Conservation (phyloP, 1,140 invertebrate species). For the Oedothorax gibbosus region DNA sequence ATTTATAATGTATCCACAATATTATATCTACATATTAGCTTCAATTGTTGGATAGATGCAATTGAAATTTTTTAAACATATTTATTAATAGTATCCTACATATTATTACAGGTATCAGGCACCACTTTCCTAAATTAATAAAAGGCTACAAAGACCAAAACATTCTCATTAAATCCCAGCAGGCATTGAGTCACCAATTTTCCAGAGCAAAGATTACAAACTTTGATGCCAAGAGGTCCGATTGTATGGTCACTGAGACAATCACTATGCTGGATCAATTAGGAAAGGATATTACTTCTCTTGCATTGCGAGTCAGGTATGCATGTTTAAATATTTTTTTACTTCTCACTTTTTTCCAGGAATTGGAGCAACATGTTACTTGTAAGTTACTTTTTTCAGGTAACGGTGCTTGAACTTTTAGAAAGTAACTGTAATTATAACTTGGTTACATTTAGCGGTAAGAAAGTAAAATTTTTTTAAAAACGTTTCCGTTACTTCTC, state of each 20-base stretch:
- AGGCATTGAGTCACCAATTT: conserved; percentile 98
- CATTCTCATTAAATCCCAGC: conserved; percentile 85
- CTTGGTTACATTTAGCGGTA: too few relatives aligned
- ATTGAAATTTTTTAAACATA: not conserved
- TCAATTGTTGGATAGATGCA: too few relatives aligned
- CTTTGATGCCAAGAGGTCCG: conserved; percentile 97
- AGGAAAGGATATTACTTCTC: conserved; percentile 99
- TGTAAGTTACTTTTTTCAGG: too few relatives aligned
- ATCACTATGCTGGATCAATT: conserved; percentile 96
- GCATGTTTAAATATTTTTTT: conserved; percentile 56
- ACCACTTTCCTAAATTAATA: conserved; percentile 89
- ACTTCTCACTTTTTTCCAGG: not conserved
- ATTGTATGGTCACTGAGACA: conserved; percentile 99
- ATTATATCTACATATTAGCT: too few relatives aligned
- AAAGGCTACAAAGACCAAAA: conserved; percentile 87
- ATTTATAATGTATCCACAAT: too few relatives aligned
- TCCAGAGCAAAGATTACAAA: conserved; percentile 97
- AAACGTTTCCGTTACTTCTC: too few relatives aligned
- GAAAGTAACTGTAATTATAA: too few relatives aligned
- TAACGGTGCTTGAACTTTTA: too few relatives aligned
- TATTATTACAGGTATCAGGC: conserved; percentile 77
- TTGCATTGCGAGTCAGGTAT: conserved; percentile 93
- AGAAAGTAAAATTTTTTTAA: too few relatives aligned
- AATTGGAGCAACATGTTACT: too few relatives aligned
- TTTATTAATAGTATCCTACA: not conserved